phyloP scores from a whole-genome alignment of 2,888 invertebrate genomes.

The Catotricha subobsoleta region DNA sequence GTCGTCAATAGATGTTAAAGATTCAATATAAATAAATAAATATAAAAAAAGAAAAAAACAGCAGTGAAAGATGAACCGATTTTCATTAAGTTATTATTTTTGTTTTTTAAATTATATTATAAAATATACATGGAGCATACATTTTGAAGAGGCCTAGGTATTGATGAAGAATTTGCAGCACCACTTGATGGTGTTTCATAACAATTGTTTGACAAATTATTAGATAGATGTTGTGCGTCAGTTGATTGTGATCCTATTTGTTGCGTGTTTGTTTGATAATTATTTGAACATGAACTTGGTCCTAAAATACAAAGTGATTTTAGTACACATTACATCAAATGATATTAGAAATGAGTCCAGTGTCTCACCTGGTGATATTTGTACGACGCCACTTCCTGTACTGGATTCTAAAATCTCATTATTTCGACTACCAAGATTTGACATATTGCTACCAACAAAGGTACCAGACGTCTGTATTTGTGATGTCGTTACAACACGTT shows the following conservation, averaged over 20 bases:
- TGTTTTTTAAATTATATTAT: too few relatives aligned
- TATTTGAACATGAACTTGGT: background rate
- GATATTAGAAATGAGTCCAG: too few relatives aligned
- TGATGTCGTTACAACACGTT: slow-evolving; percentile 29
- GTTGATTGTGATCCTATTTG: slow-evolving; percentile 3
- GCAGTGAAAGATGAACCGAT: too few relatives aligned
- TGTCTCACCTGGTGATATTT: background rate
- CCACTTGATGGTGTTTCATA: slow-evolving; percentile 15
- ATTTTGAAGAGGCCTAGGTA: slow-evolving; percentile 27
- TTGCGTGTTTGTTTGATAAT: slow-evolving; percentile 13
- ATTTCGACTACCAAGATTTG: background rate
- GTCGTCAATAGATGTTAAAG: too few relatives aligned
- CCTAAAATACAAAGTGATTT: too few relatives aligned
- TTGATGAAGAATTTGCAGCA: slow-evolving; percentile 20
- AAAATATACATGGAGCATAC: too few relatives aligned
- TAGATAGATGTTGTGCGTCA: background rate
- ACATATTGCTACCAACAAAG: background rate
- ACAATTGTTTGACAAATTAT: too few relatives aligned
- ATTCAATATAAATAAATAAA: too few relatives aligned
- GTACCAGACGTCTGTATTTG: slow-evolving; percentile 26
- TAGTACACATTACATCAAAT: too few relatives aligned
- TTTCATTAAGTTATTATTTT: too few relatives aligned
- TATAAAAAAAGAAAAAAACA: too few relatives aligned
- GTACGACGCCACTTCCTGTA: background rate
- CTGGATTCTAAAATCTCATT: too few relatives aligned